Evolutionary conservation across 2,797 vertebrate genomes (phyloP).

Genomic region (Gorsachius magnificus): DNA sequence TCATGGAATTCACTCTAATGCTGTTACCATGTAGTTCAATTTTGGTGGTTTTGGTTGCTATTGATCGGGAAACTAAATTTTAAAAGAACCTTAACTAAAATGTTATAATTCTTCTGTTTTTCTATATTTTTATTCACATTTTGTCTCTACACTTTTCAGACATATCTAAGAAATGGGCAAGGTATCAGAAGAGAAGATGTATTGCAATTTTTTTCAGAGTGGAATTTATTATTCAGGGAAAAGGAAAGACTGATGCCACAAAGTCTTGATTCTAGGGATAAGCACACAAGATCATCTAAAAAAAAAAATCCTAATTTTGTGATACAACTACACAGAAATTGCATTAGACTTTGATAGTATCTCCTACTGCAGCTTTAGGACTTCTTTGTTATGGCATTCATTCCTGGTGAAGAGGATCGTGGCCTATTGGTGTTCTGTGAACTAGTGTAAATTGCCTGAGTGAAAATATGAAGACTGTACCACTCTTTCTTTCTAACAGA

Average conservation of each 20-base stretch:
- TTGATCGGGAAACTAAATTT: neutral
- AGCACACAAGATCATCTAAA: rapidly evolving
- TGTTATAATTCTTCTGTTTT: neutral
- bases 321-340: neutral
- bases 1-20: neutral
- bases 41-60: neutral
- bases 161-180: neutral
- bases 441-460: neutral
- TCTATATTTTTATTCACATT: neutral
- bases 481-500: neutral
- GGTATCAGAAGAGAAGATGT: neutral
- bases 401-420: neutral
- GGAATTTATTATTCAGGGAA: neutral
- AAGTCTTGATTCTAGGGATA: neutral
- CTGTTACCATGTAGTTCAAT: neutral
- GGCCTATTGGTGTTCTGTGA: neutral
- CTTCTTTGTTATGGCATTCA: neutral
- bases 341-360: neutral
- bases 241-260: neutral
- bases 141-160: neutral
- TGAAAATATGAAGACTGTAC: neutral
- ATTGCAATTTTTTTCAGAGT: neutral
- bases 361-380: neutral
- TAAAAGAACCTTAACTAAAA: neutral
- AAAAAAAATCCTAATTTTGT: neutral